A percentile compares a stretch with the other conserved stretches of the same genome.
These are phyloP conservation scores for Tipula lateralis DNA, from an alignment of 2,888 invertebrate species.

Conservation along the genomic window DNA sequence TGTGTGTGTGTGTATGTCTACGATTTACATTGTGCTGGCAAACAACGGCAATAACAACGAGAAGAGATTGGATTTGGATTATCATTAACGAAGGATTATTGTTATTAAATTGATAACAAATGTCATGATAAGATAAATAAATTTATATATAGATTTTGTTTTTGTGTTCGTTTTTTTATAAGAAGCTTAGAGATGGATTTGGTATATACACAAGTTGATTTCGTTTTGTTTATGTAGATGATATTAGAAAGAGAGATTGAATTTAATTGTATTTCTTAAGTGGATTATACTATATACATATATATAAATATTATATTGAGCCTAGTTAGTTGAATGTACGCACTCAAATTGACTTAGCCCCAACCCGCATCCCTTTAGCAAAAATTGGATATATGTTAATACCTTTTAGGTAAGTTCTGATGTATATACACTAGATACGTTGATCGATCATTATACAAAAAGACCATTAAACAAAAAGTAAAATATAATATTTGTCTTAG, in stretches of 20 bases:
- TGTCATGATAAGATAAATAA: not conserved
- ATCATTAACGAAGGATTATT: constrained; percentile 24
- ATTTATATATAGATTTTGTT: not conserved
- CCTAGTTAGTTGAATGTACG: not conserved
- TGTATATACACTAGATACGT: not conserved
- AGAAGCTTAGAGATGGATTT: constrained; percentile 19
- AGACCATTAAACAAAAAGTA: not conserved
- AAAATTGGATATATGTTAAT: not conserved
- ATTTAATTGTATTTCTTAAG: constrained; percentile 19
- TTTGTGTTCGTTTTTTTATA: not conserved
- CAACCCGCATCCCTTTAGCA: no score
- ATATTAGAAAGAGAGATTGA: not conserved
- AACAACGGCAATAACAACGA: not conserved
- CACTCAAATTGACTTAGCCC: not conserved
- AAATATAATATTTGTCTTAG: not conserved
- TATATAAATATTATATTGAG: not conserved
- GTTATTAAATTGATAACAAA: constrained; percentile 24
- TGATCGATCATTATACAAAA: not conserved
- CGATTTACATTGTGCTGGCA: not conserved
- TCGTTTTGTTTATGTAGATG: not conserved
- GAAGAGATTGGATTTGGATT: not conserved
- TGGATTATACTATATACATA: not conserved
- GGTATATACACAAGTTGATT: constrained; percentile 3
- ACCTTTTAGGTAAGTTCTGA: not conserved
- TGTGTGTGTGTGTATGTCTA: not conserved